Base-by-base conservation (phyloP, 1,140 invertebrate genomes). In the Tetranychus cinnabarinus region DNA sequence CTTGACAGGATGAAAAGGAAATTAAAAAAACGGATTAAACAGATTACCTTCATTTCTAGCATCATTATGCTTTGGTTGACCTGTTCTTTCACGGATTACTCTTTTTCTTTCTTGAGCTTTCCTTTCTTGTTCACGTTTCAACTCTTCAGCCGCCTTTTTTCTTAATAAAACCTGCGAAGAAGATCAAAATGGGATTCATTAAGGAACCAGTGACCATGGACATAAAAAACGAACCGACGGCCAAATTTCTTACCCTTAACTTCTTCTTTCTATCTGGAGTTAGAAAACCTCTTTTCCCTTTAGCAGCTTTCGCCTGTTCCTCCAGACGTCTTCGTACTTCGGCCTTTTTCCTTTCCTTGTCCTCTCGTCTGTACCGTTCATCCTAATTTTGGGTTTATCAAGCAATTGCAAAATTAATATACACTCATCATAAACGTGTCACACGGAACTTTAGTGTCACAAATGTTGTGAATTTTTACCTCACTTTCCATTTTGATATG, bases 81-180 rank as follows among this genome's bases (percentile, higher is more conserved):
- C 88, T 71, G 87, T 90, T 71, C 91, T 80, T 73, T 95, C 85
- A 74, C 92, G 87, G 74, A 98, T 95, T 77, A 92, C 90, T 70
- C 85, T 84, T 77, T 91, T 92, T 73, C 92, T 88, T 75, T 97
- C 93, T 66, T 89, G 88, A 42, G 91, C 89, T 79, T 97, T 96
- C 71, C 88, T 84, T 77, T 96, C 90, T 74, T 97, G 93, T 79
- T 98, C 92, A 73, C 95, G 93, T 79, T 97, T 97, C 77, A 98
- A 79, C 76, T 98, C 93, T 77, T 98, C 95, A 69, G 95, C 93
- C 71, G 95, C 95, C 81, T 97, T 98, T 78, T 97, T 91, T 84
- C 96, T 91, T 77, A 98, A 80, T 77, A 98, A 78, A 79, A 96
- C 73, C 48, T 52, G 15, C 5, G 33, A 23, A n/a, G 48, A 52